Evolutionary conservation across 2,888 invertebrate species (phyloP).

Genomic region (Epinotia demarniana): DNA sequence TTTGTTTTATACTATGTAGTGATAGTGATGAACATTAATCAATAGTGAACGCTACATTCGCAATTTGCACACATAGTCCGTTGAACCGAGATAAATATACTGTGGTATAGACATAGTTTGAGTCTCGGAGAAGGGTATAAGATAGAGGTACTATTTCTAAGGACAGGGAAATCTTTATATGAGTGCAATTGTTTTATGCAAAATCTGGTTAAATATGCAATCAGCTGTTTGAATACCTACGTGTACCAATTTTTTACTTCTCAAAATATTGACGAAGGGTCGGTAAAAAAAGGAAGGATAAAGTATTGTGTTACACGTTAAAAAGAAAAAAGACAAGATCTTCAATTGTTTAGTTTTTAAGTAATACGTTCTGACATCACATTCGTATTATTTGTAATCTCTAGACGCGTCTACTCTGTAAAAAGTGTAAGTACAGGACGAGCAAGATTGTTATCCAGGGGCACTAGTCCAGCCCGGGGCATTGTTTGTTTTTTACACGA

Average conservation of each 20-base stretch:
- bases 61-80: too few relatives aligned
- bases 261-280: too few relatives aligned
- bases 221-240: too few relatives aligned
- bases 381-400: slow-evolving; percentile 41
- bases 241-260: too few relatives aligned
- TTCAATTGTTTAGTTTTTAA: too few relatives aligned
- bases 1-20: too few relatives aligned
- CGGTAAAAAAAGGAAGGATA: too few relatives aligned
- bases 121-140: not conserved
- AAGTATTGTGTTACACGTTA: too few relatives aligned
- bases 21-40: too few relatives aligned
- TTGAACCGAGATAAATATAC: not conserved
- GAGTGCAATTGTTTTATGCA: not conserved
- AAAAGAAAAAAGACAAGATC: too few relatives aligned
- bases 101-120: not conserved
- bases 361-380: not conserved
- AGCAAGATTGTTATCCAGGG: slow-evolving; percentile 70
- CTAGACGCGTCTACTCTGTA: slow-evolving; percentile 53
- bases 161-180: not conserved
- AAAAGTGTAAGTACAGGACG: slow-evolving; percentile 59
- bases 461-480: slow-evolving; percentile 65
- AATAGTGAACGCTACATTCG: not conserved
- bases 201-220: not conserved
- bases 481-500: slow-evolving; percentile 81
- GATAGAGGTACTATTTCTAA: not conserved